Conservation (phyloP, 2,888 invertebrate species). For the Phymatocera aterrima region DNA sequence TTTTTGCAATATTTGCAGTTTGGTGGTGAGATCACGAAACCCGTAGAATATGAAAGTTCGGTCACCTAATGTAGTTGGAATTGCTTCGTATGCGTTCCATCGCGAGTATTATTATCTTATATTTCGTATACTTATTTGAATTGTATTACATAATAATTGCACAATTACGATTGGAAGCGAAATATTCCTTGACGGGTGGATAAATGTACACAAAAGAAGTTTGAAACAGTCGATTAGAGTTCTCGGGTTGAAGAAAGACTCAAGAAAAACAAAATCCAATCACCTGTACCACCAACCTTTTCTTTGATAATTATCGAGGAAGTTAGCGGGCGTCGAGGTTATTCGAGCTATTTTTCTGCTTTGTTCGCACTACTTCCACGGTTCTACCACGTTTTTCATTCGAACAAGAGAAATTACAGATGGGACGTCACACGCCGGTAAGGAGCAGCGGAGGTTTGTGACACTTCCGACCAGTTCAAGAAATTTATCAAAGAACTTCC, state of each 20-base stretch:
- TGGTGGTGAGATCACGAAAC: neutral
- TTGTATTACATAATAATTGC: neutral
- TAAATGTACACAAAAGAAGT: neutral
- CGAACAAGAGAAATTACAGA: slow-evolving; percentile 34
- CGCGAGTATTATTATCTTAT: neutral
- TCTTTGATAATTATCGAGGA: slow-evolving; percentile 31
- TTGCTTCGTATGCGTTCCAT: too few relatives aligned
- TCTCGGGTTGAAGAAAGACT: slow-evolving; percentile 4
- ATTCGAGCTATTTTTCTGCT: slow-evolving; percentile 36
- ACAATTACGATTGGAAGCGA: neutral
- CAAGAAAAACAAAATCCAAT: slow-evolving; percentile 33
- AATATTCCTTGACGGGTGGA: neutral
- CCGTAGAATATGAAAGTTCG: neutral
- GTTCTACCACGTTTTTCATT: slow-evolving; percentile 18
- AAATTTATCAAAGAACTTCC: slow-evolving; percentile 42
- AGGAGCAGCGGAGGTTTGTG: slow-evolving; percentile 33
- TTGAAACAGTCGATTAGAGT: slow-evolving; percentile 1
- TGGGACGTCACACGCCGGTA: slow-evolving; percentile 21
- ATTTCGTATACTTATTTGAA: neutral
- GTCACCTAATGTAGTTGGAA: neutral
- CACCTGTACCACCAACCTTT: slow-evolving; percentile 30
- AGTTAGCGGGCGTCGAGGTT: slow-evolving; percentile 35
- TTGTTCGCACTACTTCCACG: slow-evolving; percentile 21
- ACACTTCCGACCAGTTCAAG: slow-evolving; percentile 33
- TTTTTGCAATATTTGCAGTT: neutral